A percentile compares a stretch with the other conserved stretches of the same genome.
Evolutionary conservation across 1,140 invertebrate genomes (phyloP).

Genomic region (Eupeodes corollae): DNA sequence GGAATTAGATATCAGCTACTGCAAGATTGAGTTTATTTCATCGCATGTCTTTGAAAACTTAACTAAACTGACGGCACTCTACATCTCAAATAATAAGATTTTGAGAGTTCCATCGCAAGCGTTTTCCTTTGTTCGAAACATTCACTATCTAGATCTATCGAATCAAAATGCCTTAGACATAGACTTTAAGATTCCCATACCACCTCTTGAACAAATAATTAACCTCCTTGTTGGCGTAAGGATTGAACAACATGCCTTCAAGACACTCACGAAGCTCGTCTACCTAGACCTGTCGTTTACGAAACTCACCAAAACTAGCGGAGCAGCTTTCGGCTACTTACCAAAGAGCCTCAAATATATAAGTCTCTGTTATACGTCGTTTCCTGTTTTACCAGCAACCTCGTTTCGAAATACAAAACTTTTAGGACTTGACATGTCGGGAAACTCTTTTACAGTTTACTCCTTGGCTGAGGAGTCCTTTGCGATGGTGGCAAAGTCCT

Average conservation of each 20-base stretch:
- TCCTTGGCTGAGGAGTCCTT: constrained; percentile 28
- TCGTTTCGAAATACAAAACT: constrained; percentile 37
- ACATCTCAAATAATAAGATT: constrained; percentile 43
- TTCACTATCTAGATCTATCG: constrained; percentile 43
- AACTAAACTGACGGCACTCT: constrained; percentile 37
- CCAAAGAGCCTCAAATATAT: constrained; percentile 35
- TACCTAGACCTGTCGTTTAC: constrained; percentile 43
- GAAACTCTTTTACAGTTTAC: constrained; percentile 35
- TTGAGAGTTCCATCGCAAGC: constrained; percentile 30
- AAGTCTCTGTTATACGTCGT: constrained; percentile 40
- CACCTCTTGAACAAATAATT: constrained; percentile 17
- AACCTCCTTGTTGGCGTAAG: constrained; percentile 24
- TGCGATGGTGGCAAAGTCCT: constrained; percentile 32
- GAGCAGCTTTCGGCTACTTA: constrained; percentile 31
- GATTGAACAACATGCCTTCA: constrained; percentile 30
- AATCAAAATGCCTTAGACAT: constrained; percentile 34
- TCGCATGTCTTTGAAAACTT: constrained; percentile 37
- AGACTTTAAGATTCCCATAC: constrained; percentile 17
- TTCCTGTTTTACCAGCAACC: constrained; percentile 26
- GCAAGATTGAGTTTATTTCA: constrained; percentile 39
- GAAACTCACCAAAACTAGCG: constrained; percentile 33
- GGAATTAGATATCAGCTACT: constrained; percentile 45
- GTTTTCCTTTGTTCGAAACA: constrained; percentile 31
- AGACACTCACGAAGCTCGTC: constrained; percentile 26
- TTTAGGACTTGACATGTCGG: constrained; percentile 41